Base-by-base conservation (phyloP, 2,888 invertebrate genomes). In the Zaprionus lineosus region DNA sequence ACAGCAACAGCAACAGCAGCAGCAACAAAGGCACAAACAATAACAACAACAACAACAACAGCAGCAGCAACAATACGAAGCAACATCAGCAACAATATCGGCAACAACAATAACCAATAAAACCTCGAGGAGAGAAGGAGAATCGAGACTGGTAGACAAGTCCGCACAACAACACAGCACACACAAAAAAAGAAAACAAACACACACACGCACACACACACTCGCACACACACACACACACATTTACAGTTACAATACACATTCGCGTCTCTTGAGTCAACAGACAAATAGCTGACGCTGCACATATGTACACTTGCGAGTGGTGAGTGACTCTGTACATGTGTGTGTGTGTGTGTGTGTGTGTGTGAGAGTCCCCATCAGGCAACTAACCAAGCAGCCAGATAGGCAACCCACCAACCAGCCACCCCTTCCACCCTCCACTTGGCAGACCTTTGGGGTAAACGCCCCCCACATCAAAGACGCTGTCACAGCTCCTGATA, bases 251-350 rank as follows among this genome's bases (percentile, higher is more conserved):
- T n/a, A n/a, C n/a, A n/a, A n/a, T n/a, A 40, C 18, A 51, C 34
- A 41, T 26, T 24, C 40, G 41, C 21, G 58, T 73, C 74, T 74
- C 70, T 73, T 74, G 47, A 66, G 74, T 73, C 74, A 74, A 73
- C 70, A 73, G 43, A 53, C 40, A 76, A 79, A 84, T 48, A 55
- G 78, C 78, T 79, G 78, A 79, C 84, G 60, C 61, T 79, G 74
- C 78, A 84, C 78, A 79, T 79, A 79, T 79, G 78, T 73, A 34
- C 2, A 26, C 16, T 2, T n/a, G n/a, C 16, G 9, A 21, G 7
- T 21, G 7, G 9, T 3, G 18, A 14, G 16, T 8, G 29, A 12
- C 9, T 28, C 8, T 6, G 11, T 29, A 11, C 4, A 8, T 47
- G 46, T 11, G 15, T 31, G 18, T 24, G 36, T 40, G n/a, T 47